Evolutionary conservation across 2,113 vertebrate species (phyloP), one percentile per base, ranked within the genome.

Genomic region (Caloenas nicobarica): DNA sequence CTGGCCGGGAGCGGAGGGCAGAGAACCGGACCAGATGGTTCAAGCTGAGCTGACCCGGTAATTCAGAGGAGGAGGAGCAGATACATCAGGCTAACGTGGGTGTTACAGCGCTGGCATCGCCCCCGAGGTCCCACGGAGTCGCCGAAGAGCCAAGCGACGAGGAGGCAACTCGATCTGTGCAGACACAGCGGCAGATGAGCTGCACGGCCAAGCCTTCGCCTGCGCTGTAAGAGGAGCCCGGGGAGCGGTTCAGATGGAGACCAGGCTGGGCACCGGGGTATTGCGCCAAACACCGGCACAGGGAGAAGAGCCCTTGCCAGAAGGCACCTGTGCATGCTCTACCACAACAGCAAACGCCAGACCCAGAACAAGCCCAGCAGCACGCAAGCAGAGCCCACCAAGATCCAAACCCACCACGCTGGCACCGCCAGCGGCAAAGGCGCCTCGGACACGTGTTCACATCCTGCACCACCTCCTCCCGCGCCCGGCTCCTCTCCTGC

Each of bases 41-140:
- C 95, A 94, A 92, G 95, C 91, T 92, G 88, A 91, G 92, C 95
- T 94, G 91, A 88, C 76, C 92, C 86, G 71, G 82, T 77, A 88
- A 86, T 24, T 65, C 56, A 26, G 76, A 73, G 78, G 88, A 81
- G 68, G 73, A 95, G n/a, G 57, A 86, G 50, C 58, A 21, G 77
- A 16, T 73, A 23, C 77, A 44, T 73, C 83, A 57, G 80, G 61
- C 26, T 66, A 64, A 64, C 2, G 51, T 56, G 83, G 89, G 89
- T 93, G 95, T 86, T 8, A 50, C 46, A 26, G 86, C 1, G 0
- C 89, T 92, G 89, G 77, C 93, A 78, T 50, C 81, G n/a, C 77
- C 89, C 31, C 4, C 14, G 21, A 65, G 80, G 34, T 31, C 88
- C 80, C 12, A 16, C 0, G 5, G 65, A 86, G 61, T 9, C 40